A percentile compares a stretch with the other conserved stretches of the same genome.
Evolutionary conservation across 2,888 invertebrate species (phyloP).

Genomic region (Pedicia rivosa): DNA sequence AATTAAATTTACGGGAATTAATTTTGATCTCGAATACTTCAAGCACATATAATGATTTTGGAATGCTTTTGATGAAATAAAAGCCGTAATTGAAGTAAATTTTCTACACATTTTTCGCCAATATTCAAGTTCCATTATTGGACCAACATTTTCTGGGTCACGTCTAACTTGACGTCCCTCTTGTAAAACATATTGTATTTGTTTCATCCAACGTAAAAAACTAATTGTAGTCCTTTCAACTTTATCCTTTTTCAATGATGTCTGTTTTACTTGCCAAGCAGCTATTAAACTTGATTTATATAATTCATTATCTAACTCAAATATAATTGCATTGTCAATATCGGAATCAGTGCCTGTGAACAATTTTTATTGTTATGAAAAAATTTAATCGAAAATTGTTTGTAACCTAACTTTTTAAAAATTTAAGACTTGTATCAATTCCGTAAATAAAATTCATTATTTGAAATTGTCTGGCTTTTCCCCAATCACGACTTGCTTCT

Average conservation of each 20-base stretch:
- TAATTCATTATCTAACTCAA: conserved; percentile 39
- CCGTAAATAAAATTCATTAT: conserved; percentile 39
- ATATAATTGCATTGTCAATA: conserved; percentile 42
- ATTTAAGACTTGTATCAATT: conserved; percentile 34
- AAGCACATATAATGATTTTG: conserved; percentile 54
- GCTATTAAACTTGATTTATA: conserved; percentile 41
- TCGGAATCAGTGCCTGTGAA: conserved; percentile 53
- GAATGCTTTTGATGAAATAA: conserved; percentile 41
- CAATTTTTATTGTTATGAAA: too few relatives aligned
- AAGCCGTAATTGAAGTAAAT: conserved; percentile 70
- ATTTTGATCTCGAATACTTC: conserved; percentile 46
- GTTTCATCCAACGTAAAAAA: conserved; percentile 51
- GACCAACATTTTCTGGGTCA: conserved; percentile 67
- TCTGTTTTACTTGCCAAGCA: conserved; percentile 39
- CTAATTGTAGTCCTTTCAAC: conserved; percentile 43
- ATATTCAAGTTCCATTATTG: conserved; percentile 64
- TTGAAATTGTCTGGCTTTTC: conserved; percentile 31
- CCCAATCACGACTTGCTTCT: conserved; percentile 35
- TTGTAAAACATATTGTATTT: conserved; percentile 49
- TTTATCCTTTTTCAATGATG: conserved; percentile 40
- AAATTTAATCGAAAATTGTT: too few relatives aligned
- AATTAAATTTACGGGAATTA: too few relatives aligned
- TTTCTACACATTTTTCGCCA: conserved; percentile 65
- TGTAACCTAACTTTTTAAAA: conserved; percentile 33
- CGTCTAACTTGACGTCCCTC: conserved; percentile 37